These are phyloP conservation scores for Chymomyza amoena DNA, from an alignment of 2,888 invertebrate genomes.

Conservation along the genomic window DNA sequence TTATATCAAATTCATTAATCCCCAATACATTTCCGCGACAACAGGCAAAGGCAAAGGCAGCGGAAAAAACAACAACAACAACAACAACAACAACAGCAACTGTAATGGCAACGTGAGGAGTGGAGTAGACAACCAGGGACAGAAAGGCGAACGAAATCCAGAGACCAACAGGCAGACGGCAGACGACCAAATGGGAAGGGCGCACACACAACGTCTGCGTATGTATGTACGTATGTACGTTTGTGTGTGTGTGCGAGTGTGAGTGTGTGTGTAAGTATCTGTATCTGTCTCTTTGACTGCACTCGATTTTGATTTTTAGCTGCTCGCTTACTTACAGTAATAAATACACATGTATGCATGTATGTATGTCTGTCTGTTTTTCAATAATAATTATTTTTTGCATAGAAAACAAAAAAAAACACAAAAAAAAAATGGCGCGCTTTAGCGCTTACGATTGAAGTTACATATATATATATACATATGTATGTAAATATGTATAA, in stretches of 20 bases:
- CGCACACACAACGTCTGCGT: neutral
- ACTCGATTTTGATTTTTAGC: slow-evolving; percentile 62
- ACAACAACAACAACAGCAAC: neutral
- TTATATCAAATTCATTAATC: slow-evolving; percentile 76
- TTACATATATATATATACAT: slow-evolving; percentile 1
- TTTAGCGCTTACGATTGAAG: neutral
- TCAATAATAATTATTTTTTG: slow-evolving; percentile 18
- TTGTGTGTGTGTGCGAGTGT: neutral
- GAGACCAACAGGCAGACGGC: neutral
- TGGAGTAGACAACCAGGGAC: slow-evolving; percentile 9
- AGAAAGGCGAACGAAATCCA: neutral
- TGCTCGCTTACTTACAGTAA: slow-evolving; percentile 30
- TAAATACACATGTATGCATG: neutral
- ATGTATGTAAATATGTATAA: neutral
- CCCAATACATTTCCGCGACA: slow-evolving; percentile 52
- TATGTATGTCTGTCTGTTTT: slow-evolving; percentile 24
- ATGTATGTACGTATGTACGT: neutral
- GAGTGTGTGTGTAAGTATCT: neutral
- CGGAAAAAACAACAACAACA: neutral
- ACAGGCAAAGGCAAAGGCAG: neutral
- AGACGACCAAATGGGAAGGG: neutral
- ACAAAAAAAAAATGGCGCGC: slow-evolving; percentile 7
- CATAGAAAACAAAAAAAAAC: slow-evolving; percentile 10
- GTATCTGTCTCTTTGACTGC: slow-evolving; percentile 45
- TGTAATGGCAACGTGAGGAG: slow-evolving; percentile 8